These are phyloP conservation scores for Heliconius charithonia DNA, from an alignment of 2,888 invertebrate species.

Conservation along the genomic window DNA sequence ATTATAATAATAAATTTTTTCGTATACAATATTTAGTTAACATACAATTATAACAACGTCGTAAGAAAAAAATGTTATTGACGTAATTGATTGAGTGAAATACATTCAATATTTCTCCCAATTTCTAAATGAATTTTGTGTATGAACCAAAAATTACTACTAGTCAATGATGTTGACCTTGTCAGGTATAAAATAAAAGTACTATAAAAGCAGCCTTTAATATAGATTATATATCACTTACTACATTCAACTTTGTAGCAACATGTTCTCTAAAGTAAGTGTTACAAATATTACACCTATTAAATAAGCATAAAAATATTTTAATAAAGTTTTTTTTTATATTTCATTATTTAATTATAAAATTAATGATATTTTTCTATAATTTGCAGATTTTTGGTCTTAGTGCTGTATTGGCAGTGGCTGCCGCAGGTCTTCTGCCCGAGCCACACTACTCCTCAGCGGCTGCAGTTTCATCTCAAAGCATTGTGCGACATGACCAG, in stretches of 20 bases:
- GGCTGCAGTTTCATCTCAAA: constrained; percentile 70
- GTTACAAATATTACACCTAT: neutral
- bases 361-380: neutral
- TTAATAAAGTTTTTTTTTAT: too few relatives aligned
- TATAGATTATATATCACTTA: constrained; percentile 65
- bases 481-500: constrained; percentile 66
- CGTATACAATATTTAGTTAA: too few relatives aligned
- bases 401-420: constrained; percentile 71
- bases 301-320: too few relatives aligned
- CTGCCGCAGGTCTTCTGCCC: constrained; percentile 63
- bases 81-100: too few relatives aligned
- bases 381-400: constrained; percentile 58
- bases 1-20: too few relatives aligned
- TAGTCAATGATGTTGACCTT: constrained; percentile 4
- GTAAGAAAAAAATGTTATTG: too few relatives aligned
- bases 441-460: constrained; percentile 68
- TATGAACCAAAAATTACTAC: neutral
- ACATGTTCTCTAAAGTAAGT: constrained; percentile 77
- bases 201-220: constrained; percentile 66
- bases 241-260: constrained; percentile 36
- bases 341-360: too few relatives aligned
- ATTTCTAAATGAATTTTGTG: neutral
- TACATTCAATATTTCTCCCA: neutral
- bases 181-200: constrained; percentile 38
- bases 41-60: too few relatives aligned